These are phyloP conservation scores for Lacerta viridis DNA, from an alignment of 2,797 vertebrate species.

Conservation along the genomic window DNA sequence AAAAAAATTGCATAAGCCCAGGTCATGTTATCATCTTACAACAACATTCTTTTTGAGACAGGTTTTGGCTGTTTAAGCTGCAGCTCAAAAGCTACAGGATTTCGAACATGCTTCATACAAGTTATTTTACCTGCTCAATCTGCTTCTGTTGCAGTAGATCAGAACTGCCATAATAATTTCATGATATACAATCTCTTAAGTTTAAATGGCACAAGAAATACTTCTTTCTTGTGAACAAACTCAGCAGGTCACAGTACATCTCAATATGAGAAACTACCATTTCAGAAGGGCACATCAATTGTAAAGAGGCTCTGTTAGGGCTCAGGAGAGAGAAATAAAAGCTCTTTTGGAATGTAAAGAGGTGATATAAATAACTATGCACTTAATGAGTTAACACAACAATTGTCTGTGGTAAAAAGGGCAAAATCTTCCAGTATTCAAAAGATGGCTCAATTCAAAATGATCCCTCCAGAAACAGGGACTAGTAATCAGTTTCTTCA, in stretches of 20 bases:
- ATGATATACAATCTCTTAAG: constrained; percentile 59
- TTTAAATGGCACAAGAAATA: constrained; percentile 80
- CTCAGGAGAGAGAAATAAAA: constrained; percentile 77
- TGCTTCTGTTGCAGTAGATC: constrained; percentile 60
- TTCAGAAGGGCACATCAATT: constrained; percentile 75
- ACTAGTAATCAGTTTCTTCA: constrained; percentile 61
- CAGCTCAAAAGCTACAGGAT: constrained; percentile 49
- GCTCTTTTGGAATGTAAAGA: constrained; percentile 90
- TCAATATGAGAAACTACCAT: constrained; percentile 87
- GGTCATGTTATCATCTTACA: constrained; percentile 78
- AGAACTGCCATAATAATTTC: constrained; percentile 65
- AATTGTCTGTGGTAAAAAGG: constrained; percentile 77
- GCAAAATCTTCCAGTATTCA: constrained; percentile 78
- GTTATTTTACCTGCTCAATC: constrained; percentile 50
- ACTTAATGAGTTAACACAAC: constrained; percentile 80
- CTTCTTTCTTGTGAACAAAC: constrained; percentile 78
- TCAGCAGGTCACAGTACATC: constrained; percentile 78
- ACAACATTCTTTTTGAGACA: constrained; percentile 64
- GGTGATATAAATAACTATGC: constrained; percentile 71
- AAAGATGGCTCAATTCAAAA: constrained; percentile 83
- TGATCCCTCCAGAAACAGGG: constrained; percentile 77
- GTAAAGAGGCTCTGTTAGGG: constrained; percentile 78
- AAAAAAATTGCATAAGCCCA: constrained; percentile 84
- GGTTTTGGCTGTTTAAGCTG: constrained; percentile 51
- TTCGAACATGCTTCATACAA: constrained; percentile 39